Percentiles rank a stretch among this genome's conserved stretches.
Evolutionary conservation across 2,113 vertebrate genomes (phyloP).

Genomic region (Podarcis cretensis): DNA sequence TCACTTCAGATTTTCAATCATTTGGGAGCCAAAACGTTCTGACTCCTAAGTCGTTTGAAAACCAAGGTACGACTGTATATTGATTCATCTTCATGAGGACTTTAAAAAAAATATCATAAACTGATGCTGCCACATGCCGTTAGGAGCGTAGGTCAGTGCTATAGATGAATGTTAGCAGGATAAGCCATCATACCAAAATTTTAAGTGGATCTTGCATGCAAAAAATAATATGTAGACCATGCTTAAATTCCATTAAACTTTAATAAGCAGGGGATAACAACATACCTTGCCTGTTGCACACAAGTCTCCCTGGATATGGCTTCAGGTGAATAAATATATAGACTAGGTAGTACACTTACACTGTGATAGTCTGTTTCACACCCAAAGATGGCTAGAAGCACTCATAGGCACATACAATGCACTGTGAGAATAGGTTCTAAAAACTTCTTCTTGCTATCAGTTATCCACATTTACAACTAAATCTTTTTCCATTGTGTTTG

Average conservation of each 20-base stretch:
- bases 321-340: not conserved
- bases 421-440: not conserved
- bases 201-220: not conserved
- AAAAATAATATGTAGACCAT: not conserved
- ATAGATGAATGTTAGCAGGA: not conserved
- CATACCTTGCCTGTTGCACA: not conserved
- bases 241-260: not conserved
- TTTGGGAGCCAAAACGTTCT: too few species aligned
- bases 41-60: too few species aligned
- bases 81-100: too few species aligned
- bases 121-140: not conserved
- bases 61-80: too few species aligned
- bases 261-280: not conserved
- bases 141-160: not conserved
- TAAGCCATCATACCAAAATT: too few species aligned
- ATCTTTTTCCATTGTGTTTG: not conserved
- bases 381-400: not conserved
- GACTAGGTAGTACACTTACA: not conserved
- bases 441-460: not conserved
- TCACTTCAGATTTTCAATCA: too few species aligned
- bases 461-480: not conserved
- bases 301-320: not conserved
- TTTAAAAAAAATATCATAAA: too few species aligned
- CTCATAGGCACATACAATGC: not conserved
- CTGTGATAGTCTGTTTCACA: not conserved